These are phyloP conservation scores for Zygaena filipendulae DNA, from an alignment of 2,888 invertebrate species.

Conservation along the genomic window DNA sequence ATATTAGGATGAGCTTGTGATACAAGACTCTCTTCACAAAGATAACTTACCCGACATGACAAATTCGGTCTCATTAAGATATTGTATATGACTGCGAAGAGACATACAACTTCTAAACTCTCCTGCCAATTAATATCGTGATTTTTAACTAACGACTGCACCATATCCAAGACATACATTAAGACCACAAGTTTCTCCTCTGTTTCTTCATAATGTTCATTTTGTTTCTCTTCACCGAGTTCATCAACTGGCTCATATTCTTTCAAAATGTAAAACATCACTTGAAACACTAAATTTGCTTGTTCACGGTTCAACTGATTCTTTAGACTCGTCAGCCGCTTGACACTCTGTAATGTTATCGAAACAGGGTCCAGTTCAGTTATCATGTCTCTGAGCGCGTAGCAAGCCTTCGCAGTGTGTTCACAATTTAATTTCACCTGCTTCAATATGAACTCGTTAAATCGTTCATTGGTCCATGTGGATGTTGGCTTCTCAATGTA, in stretches of 20 bases:
- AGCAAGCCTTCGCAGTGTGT: conserved; percentile 70
- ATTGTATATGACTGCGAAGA: conserved; percentile 52
- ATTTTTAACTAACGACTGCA: conserved; percentile 73
- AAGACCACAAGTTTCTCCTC: conserved; percentile 56
- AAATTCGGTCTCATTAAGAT: conserved; percentile 45
- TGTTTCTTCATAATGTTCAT: conserved; percentile 29
- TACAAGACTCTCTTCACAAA: neutral
- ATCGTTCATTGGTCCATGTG: conserved; percentile 46
- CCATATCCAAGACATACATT: conserved; percentile 73
- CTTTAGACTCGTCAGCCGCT: conserved; percentile 67
- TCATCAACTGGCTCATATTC: conserved; percentile 51
- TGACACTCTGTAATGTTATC: conserved; percentile 61
- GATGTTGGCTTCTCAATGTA: conserved; percentile 30
- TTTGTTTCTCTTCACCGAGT: conserved; percentile 23
- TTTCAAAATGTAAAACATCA: conserved; percentile 69
- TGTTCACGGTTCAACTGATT: conserved; percentile 69
- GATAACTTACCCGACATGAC: conserved; percentile 38
- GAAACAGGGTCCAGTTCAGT: conserved; percentile 47
- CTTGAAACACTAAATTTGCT: conserved; percentile 73
- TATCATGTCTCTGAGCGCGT: conserved; percentile 66
- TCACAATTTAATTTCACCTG: conserved; percentile 72
- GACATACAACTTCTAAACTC: conserved; percentile 78
- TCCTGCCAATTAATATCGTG: conserved; percentile 83
- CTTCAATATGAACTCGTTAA: conserved; percentile 70
- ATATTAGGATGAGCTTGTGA: neutral